phyloP scores from a whole-genome alignment of 2,888 invertebrate genomes.

The Halictus ligatus region DNA sequence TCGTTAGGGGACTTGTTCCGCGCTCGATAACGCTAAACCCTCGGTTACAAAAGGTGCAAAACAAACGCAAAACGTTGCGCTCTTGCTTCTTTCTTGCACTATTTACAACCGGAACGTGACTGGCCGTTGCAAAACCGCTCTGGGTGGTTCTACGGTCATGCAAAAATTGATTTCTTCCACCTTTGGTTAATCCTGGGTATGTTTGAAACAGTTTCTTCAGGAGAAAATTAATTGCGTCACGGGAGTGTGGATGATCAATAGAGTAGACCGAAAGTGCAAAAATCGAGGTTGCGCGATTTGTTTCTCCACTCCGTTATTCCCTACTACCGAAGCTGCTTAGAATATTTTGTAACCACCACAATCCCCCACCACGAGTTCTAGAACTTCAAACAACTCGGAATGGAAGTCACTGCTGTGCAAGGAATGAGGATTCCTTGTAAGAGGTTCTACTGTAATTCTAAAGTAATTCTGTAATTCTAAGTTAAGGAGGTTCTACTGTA shows the following conservation, averaged over 20 bases:
- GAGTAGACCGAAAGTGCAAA: too few relatives aligned
- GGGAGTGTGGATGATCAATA: not conserved
- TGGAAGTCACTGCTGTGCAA: too few relatives aligned
- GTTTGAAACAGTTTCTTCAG: not conserved
- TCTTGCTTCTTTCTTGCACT: slow-evolving; percentile 8
- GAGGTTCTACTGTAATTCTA: not conserved
- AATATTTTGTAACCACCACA: too few relatives aligned
- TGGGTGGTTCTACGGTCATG: not conserved
- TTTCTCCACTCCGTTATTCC: not conserved
- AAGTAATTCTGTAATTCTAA: too few relatives aligned
- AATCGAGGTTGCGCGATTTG: too few relatives aligned
- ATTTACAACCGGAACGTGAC: slow-evolving; percentile 36
- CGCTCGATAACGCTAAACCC: not conserved
- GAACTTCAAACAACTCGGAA: not conserved
- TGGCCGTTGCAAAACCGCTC: not conserved
- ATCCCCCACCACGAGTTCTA: too few relatives aligned
- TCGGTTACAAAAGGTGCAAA: not conserved
- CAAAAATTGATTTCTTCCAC: not conserved
- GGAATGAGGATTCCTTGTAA: too few relatives aligned
- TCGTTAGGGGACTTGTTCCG: slow-evolving; percentile 8
- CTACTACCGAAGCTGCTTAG: not conserved
- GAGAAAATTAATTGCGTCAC: not conserved
- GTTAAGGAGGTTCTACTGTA: not conserved
- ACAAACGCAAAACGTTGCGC: slow-evolving; percentile 2
- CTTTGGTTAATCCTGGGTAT: not conserved